Evolutionary conservation across 2,888 invertebrate species (phyloP), one percentile per base, ranked within the genome.

Genomic region (Therioaphis trifolii): DNA sequence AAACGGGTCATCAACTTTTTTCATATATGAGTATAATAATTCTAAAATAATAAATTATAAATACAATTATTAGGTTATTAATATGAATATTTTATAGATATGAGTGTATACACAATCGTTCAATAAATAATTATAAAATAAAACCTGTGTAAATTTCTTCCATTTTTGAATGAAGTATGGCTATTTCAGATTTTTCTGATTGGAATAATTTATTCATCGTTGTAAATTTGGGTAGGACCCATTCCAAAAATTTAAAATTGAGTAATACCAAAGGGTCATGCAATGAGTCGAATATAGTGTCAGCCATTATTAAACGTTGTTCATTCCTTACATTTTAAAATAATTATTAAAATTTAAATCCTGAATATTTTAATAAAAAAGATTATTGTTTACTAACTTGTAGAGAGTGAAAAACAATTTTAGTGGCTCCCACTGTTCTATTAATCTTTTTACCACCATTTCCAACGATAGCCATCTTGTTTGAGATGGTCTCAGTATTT

Each of bases 211-310:
- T 66, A 35, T 66, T 66, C 35, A 66, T 5, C 18, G 18, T 66
- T 18, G 40, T 40, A n/a, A 66, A 66, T 40, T 66, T 66, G 29
- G 66, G 66, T 66, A 66, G n/a, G 15, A 66, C 40, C 66, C 66
- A 66, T 66, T 35, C 35, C 35, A 66, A 35, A 35, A 66, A 66
- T 15, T 66, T 35, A 66, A 35, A 66, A 35, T 18, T 18, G 5
- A 66, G n/a, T 18, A 35, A 66, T 35, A 66, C n/a, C n/a, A 66
- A 40, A 35, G 66, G 35, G 11, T 35, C 66, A 66, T 66, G 15
- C 40, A 66, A 66, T 18, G 15, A 35, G 15, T 66, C 66, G 11
- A 18, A 66, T 35, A 66, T 66, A 5, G 4, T 66, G 18, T 66
- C 66, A n/a, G n/a, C 66, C 18, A 18, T 35, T n/a, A 35, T 35